Base-by-base conservation (phyloP, 2,113 vertebrate species). In the Conger conger region DNA sequence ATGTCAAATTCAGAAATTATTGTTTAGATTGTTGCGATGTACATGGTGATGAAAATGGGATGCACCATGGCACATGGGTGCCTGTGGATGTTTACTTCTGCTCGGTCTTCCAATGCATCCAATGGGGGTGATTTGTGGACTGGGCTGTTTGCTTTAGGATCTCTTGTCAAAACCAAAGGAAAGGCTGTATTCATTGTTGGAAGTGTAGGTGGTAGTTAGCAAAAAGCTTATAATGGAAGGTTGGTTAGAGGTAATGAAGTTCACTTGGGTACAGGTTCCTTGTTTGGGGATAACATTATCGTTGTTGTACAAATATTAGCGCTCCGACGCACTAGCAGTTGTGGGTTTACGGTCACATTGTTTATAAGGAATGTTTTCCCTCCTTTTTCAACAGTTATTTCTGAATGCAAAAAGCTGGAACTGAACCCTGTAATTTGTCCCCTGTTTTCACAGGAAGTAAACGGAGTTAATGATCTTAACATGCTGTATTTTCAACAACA, bases 191-290 rank as follows among this genome's bases (percentile, higher is more conserved):
- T 33, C 68, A 33, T 60, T 83, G 38, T 15, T 54, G 68, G n/a
- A 45, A n/a, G 57, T 86, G 57, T 82, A 30, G 35, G 84, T 17
- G 35, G 13, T 53, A 81, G 54, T 81, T 80, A 87, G 86, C 86
- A 0, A 85, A 86, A 88, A 85, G 84, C 1, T 9, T 68, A 23
- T 86, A 77, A 80, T 86, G 57, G 86, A 83, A 85, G 82, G 27
- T 73, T 73, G 82, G 27, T 73, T 73, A 33, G 6, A 73, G 68
- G 30, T 33, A 33, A 73, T 73, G 30, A 33, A 73, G 27, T 73
- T 73, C 5, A 73, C 68, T 73, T 11, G 6, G 68, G n/a, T 33
- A 3, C n/a, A 30, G 4, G 3, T 57, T 50, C 27, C 13, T 45
- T 38, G 5, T 11, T 17, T n/a, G 13, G 80, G 50, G 38, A 18